Evolutionary conservation across 2,888 invertebrate species (phyloP), one percentile per base, ranked within the genome.

Genomic region (Microplitis deprimator): DNA sequence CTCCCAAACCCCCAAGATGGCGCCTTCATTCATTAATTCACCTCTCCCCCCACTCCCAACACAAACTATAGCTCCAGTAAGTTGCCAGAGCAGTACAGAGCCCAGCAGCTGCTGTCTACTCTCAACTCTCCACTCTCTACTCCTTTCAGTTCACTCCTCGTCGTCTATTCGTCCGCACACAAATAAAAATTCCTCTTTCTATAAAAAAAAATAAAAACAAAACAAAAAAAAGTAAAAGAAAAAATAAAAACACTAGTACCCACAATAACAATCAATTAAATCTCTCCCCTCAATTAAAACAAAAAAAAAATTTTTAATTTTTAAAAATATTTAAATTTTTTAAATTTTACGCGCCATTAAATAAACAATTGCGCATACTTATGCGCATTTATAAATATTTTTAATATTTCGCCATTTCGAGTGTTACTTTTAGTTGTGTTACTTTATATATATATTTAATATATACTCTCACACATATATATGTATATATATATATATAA

Each of bases 401-500:
- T 29, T 29, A 29, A 29, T 29, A 29, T 29, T 29, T 29, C 29
- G 29, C 29, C 29, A 29, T 29, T 29, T 29, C 29, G 29, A 29
- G 29, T 29, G 29, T 29, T 29, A 29, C 29, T 29, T 29, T 29
- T 29, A 29, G 29, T 29, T 29, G 29, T 29, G 29, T 29, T 13
- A 50, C 50, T 50, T 50, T 50, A 50, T 50, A 50, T 13, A 50
- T 50, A 13, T 50, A 13, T 8, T 38, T 29, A 20, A 67, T 10
- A 41, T 8, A 41, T 8, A 41, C n/a, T 38, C 39, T n/a, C 7
- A 68, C 38, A 38, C 17, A 68, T 16, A 17, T 64, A 41, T 6
- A 41, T 16, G 40, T 41, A 41, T 7, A 68, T 20, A 68, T 68
- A 68, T 16, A 68, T 41, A 40, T 17, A 16, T 6, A 68, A 20